Evolutionary conservation across 2,113 vertebrate genomes (phyloP).

Genomic region (Protobothrops flavoviridis): DNA sequence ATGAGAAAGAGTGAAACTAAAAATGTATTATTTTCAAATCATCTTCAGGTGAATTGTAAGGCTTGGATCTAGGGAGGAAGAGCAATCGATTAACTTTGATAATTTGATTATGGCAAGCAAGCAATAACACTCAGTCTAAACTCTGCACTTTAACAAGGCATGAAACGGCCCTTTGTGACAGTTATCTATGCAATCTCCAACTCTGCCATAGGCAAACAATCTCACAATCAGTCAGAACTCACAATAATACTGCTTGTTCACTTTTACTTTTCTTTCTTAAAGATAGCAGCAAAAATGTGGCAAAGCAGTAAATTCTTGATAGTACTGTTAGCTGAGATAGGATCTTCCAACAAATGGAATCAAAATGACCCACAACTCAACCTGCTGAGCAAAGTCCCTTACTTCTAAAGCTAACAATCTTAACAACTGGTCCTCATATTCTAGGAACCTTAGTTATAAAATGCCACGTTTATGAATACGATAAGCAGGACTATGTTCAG

Average conservation of each 20-base stretch:
- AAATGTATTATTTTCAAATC: neutral
- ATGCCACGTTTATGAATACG: conserved; percentile 44
- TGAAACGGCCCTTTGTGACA: neutral
- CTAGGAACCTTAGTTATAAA: conserved; percentile 1
- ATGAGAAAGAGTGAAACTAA: neutral
- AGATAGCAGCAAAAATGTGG: conserved; percentile 1
- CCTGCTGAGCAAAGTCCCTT: neutral
- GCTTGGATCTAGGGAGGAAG: conserved; percentile 14
- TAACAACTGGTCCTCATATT: conserved; percentile 1
- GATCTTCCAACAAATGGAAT: conserved; percentile 42
- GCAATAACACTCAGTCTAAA: conserved; percentile 21
- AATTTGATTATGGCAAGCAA: conserved; percentile 2
- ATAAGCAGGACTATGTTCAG: conserved; percentile 27
- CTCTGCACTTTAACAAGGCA: neutral
- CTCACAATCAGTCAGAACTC: neutral
- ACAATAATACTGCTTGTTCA: neutral
- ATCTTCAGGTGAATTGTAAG: conserved; percentile 19
- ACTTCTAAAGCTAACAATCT: neutral
- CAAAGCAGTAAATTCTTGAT: conserved; percentile 39
- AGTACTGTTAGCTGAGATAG: conserved; percentile 36
- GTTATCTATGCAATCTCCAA: neutral
- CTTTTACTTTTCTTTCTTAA: neutral
- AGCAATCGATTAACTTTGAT: neutral
- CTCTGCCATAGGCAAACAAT: neutral
- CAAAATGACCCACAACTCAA: conserved; percentile 17